Evolutionary conservation across 2,797 vertebrate genomes (phyloP).

Genomic region (Gobio occitaniae): DNA sequence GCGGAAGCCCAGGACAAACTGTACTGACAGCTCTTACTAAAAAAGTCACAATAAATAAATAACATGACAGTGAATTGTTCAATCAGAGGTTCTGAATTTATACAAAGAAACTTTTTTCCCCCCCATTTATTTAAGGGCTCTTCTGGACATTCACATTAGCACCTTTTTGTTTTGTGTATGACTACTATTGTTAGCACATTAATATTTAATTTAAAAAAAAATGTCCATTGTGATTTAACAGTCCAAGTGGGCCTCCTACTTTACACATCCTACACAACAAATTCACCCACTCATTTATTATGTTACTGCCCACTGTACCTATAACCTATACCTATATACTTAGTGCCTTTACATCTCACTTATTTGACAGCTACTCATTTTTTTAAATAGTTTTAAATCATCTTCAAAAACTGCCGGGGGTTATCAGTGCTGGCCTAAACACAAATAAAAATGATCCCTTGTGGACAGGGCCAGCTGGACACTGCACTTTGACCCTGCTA

Average conservation of each 20-base stretch:
- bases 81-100: background rate
- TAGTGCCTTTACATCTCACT: background rate
- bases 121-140: background rate
- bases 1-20: background rate
- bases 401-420: background rate
- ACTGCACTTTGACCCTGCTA: slow-evolving; percentile 38
- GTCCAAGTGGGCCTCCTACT: background rate
- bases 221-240: background rate
- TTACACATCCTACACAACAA: slow-evolving; percentile 24
- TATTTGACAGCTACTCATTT: background rate
- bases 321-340: background rate
- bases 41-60: background rate
- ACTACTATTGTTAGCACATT: background rate
- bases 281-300: background rate
- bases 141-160: background rate
- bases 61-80: background rate
- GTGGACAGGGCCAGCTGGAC: slow-evolving; percentile 30
- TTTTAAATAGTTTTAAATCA: background rate
- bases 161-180: slow-evolving; percentile 19
- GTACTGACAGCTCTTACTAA: background rate
- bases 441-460: slow-evolving; percentile 15
- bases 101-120: background rate
- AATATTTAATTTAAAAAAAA: background rate
- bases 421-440: slow-evolving; percentile 11
- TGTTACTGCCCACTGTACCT: background rate